Evolutionary conservation across 2,888 invertebrate genomes (phyloP).

Genomic region (Orgyia antiqua): DNA sequence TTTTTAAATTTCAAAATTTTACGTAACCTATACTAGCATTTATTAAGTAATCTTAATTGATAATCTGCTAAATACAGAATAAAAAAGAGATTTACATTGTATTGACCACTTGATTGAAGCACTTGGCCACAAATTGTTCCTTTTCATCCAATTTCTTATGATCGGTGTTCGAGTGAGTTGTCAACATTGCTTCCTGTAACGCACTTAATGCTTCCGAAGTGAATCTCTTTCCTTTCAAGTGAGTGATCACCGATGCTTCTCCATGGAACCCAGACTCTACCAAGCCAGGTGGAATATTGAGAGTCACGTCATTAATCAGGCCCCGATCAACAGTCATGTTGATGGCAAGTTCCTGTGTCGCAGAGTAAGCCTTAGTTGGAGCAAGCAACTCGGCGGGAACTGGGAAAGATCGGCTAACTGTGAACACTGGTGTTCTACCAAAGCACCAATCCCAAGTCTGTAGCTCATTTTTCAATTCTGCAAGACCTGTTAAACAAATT

Average conservation of each 20-base stretch:
- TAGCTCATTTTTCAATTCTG: conserved; percentile 82
- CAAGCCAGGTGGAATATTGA: conserved; percentile 80
- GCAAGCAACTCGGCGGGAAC: conserved; percentile 75
- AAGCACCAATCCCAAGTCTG: conserved; percentile 92
- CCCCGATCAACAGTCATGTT: conserved; percentile 82
- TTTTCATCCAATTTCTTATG: conserved; percentile 66
- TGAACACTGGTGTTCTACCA: conserved; percentile 92
- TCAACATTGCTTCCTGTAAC: conserved; percentile 76
- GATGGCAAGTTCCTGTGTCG: conserved; percentile 76
- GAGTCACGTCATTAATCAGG: conserved; percentile 80
- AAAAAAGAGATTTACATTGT: conserved; percentile 57
- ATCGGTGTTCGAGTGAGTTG: conserved; percentile 47
- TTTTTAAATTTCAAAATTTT: too few relatives aligned
- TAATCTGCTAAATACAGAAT: too few relatives aligned
- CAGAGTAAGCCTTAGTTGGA: conserved; percentile 51
- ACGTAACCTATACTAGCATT: too few relatives aligned
- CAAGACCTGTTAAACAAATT: conserved; percentile 81
- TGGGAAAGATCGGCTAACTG: conserved; percentile 81
- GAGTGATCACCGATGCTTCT: conserved; percentile 81
- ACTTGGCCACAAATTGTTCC: conserved; percentile 80
- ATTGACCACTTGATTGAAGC: conserved; percentile 80
- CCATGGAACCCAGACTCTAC: conserved; percentile 79
- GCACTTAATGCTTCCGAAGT: conserved; percentile 80
- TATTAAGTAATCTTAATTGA: too few relatives aligned
- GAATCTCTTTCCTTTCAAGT: conserved; percentile 81